These are phyloP conservation scores for Chlorops oryzae DNA, from an alignment of 1,140 invertebrate species.

Conservation along the genomic window DNA sequence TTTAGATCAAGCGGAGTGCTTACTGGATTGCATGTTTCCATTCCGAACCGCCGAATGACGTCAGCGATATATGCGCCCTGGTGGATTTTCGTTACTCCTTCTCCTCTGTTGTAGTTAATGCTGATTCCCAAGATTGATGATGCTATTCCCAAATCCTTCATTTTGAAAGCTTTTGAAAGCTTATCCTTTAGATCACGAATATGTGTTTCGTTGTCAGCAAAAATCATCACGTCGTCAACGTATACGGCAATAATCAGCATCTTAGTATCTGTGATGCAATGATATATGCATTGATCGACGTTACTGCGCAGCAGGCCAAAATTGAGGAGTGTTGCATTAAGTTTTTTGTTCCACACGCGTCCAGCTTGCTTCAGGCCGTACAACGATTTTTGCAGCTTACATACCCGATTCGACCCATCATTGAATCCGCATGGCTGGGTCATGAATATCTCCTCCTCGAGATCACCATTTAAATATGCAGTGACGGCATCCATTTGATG, in stretches of 20 bases:
- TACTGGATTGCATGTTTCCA: slow-evolving; percentile 7
- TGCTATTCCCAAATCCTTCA: slow-evolving; percentile 10
- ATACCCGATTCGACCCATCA: slow-evolving; percentile 14
- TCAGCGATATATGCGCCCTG: neutral
- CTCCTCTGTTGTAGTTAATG: slow-evolving; percentile 5
- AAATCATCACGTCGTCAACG: slow-evolving; percentile 10
- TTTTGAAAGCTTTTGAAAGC: neutral
- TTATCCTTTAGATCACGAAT: slow-evolving; percentile 10
- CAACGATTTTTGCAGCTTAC: slow-evolving; percentile 24
- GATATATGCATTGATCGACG: slow-evolving; percentile 18
- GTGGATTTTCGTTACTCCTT: neutral
- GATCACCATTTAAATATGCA: slow-evolving; percentile 43
- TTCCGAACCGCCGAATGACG: neutral
- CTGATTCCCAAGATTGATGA: slow-evolving; percentile 8
- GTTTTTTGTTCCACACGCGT: slow-evolving; percentile 26
- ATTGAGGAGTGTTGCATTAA: slow-evolving; percentile 17
- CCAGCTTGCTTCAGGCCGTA: slow-evolving; percentile 33
- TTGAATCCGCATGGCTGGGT: slow-evolving; percentile 27
- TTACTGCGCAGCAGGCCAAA: slow-evolving; percentile 14
- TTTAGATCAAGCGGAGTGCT: slow-evolving; percentile 6
- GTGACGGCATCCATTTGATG: slow-evolving; percentile 26
- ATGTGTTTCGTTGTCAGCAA: neutral
- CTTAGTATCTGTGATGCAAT: slow-evolving; percentile 2
- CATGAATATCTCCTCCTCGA: slow-evolving; percentile 47
- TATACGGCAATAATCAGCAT: slow-evolving; percentile 11